Evolutionary conservation across 2,113 vertebrate species (phyloP).

Genomic region (Aphyosemion australe): DNA sequence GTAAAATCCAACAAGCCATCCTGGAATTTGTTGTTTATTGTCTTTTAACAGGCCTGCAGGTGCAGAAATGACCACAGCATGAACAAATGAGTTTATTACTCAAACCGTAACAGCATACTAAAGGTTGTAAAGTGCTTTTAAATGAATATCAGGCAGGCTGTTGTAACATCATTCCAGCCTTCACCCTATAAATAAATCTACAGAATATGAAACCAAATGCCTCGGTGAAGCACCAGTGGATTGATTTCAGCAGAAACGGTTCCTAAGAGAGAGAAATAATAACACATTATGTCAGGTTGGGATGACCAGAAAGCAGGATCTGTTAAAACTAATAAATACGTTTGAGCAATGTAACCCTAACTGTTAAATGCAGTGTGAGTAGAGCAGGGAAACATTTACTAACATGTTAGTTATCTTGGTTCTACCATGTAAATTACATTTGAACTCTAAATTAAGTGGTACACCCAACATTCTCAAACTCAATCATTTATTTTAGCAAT

Average conservation of each 20-base stretch:
- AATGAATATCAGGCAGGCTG: slow-evolving; percentile 15
- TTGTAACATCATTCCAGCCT: slow-evolving; percentile 13
- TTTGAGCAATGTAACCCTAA: slow-evolving; percentile 8
- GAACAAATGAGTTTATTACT: slow-evolving; percentile 18
- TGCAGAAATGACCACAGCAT: neutral
- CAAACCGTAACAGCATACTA: slow-evolving; percentile 3
- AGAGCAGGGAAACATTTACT: slow-evolving; percentile 15
- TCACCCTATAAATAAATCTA: slow-evolving; percentile 27
- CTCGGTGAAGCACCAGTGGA: slow-evolving; percentile 32
- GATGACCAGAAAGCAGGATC: slow-evolving; percentile 51
- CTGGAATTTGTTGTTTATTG: neutral
- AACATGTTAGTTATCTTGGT: neutral
- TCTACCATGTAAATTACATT: slow-evolving; percentile 13
- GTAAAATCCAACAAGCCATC: neutral
- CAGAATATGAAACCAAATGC: slow-evolving; percentile 36
- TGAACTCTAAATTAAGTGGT: neutral
- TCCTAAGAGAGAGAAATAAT: slow-evolving; percentile 43
- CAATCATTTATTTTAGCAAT: too few relatives aligned
- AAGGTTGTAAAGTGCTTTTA: slow-evolving; percentile 19
- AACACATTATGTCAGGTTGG: slow-evolving; percentile 42
- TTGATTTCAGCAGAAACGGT: slow-evolving; percentile 44
- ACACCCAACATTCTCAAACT: too few relatives aligned
- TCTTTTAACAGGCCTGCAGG: neutral
- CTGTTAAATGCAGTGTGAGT: slow-evolving; percentile 2
- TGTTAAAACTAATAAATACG: slow-evolving; percentile 55